These are phyloP conservation scores for Salticus scenicus DNA, from an alignment of 2,888 invertebrate species.

Conservation along the genomic window DNA sequence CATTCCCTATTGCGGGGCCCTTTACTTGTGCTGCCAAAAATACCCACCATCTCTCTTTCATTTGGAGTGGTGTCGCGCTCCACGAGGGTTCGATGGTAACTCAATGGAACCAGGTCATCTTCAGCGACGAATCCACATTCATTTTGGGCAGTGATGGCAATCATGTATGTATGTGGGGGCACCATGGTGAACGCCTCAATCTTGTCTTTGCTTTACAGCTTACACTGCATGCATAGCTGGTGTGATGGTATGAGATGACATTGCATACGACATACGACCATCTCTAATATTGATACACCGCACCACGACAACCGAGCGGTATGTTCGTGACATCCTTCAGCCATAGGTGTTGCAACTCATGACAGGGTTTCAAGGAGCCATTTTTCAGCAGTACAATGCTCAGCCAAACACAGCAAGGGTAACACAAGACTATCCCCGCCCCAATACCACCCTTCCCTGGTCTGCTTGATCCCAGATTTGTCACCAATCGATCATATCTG, in stretches of 20 bases:
- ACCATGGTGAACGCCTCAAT: not conserved
- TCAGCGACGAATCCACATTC: not conserved
- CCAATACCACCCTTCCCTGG: no score
- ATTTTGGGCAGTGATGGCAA: conserved; percentile 13
- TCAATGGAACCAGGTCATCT: not conserved
- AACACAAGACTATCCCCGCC: not conserved
- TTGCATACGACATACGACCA: no score
- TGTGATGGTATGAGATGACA: not conserved
- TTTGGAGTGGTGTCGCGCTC: not conserved
- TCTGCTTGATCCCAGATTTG: not conserved
- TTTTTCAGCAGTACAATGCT: no score
- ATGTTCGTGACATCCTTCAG: no score
- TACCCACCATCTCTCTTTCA: not conserved
- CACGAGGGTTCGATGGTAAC: not conserved
- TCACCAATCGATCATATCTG: no score
- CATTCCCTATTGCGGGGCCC: not conserved
- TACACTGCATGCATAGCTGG: not conserved
- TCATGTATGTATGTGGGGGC: not conserved
- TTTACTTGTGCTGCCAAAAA: not conserved
- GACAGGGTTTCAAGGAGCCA: no score
- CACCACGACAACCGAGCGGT: conserved; percentile 9
- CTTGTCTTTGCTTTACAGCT: not conserved
- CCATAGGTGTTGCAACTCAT: no score
- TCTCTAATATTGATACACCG: not conserved
- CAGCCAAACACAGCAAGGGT: not conserved